Base-by-base conservation (phyloP, 2,113 vertebrate species). In the Puntigrus tetrazona region DNA sequence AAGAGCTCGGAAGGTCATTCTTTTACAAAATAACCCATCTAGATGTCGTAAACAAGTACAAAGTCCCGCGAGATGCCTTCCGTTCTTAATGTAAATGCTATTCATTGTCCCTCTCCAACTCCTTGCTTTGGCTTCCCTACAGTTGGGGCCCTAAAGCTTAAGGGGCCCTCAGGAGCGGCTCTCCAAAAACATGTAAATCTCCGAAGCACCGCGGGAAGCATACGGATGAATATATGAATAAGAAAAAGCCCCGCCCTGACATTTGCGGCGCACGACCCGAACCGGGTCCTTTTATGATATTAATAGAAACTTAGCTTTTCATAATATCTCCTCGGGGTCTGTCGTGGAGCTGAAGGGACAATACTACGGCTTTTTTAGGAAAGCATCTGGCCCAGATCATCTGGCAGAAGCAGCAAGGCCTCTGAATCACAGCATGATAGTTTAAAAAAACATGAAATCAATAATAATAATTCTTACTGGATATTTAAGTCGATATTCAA, bases 121-220 rank as follows among this genome's bases (percentile, higher is more conserved):
- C 61, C 70, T 43, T 10, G 43, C 65, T 41, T 52, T 70, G 61
- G 34, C 82, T 76, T 84, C 38, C 57, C 59, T 38, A 50, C 73
- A 76, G 34, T 59, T 27, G 7, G 16, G 75, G 16, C n/a, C 41
- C 45, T 47, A 18, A 43, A 85, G 84, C 65, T 72, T 79, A 80
- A 73, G 84, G 76, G 84, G 84, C 84, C 83, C 52, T 10, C 8
- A 79, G 13, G 3, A 29, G 18, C 5, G 50, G n/a, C 55, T 72
- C 73, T 77, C 76, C 50, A 45, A 84, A 87, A 87, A 84, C 75
- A 82, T 87, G 86, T 81, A 87, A 87, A 87, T 87, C 59, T 45
- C 22, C 25, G n/a, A 65, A 50, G 57, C 22, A 59, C 50, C n/a
- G 67, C 34, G 22, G 31, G 29, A 63, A 55, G 36, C 86, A 87